Conservation (phyloP, 2,888 invertebrate species). For the Sminthurinus aureus region DNA sequence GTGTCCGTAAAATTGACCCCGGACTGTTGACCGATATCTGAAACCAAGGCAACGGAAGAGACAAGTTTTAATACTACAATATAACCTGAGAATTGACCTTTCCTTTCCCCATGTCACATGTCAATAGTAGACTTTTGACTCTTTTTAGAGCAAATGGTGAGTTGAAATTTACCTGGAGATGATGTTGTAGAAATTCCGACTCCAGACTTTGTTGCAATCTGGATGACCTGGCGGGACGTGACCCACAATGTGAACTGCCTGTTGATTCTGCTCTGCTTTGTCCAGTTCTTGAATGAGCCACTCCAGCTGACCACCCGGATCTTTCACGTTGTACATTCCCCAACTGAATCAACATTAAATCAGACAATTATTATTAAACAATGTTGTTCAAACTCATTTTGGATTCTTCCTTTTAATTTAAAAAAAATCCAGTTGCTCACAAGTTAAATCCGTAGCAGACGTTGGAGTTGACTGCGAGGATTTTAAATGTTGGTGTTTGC, state of each 20-base stretch:
- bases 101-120: too few relatives aligned
- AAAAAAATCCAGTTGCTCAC: too few relatives aligned
- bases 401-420: background rate
- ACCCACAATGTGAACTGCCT: constrained; percentile 61
- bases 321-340: constrained; percentile 62
- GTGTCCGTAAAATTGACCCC: constrained; percentile 63
- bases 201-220: constrained; percentile 40
- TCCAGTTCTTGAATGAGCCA: constrained; percentile 66
- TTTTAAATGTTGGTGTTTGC: constrained; percentile 63
- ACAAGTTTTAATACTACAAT: too few relatives aligned
- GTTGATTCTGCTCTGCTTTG: constrained; percentile 64
- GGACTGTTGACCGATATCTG: too few relatives aligned
- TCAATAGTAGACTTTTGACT: too few relatives aligned
- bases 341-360: too few relatives aligned
- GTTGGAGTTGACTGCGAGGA: constrained; percentile 67
- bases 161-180: constrained; percentile 43
- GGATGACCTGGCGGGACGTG: constrained; percentile 53
- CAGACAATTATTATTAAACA: background rate
- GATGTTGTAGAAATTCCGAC: constrained; percentile 53
- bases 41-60: too few relatives aligned
- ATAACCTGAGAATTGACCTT: too few relatives aligned
- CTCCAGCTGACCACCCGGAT: constrained; percentile 66
- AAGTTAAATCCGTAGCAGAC: constrained; percentile 66
- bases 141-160: too few relatives aligned
- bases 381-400: background rate